Base-by-base conservation (phyloP, 2,888 invertebrate species). In the Phyllotreta striolata region DNA sequence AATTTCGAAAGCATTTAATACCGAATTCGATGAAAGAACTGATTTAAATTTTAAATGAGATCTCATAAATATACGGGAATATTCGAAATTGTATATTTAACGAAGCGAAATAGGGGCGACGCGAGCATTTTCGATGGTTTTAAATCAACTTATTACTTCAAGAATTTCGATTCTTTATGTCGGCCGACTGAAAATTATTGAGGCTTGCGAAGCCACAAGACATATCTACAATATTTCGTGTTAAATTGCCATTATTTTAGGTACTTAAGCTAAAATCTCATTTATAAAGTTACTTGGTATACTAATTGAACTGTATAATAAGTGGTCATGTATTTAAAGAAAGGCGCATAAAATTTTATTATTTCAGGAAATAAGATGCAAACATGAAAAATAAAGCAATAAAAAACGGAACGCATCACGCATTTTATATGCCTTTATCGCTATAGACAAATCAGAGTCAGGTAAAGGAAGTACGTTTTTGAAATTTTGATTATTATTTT, bases 311-410 rank as follows among this genome's bases (percentile, higher is more conserved):
- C 24, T 24, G 24, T 24, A 24, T 24, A 24, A 24, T 24, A 24
- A 24, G 37, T 54, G 58, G 54, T 55, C 41, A 61, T 71, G 74
- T 72, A 74, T 73, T 75, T 74, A 73, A 73, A 74, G 72, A 70
- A 72, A 70, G 75, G 75, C 75, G 75, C 76, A 71, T 73, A 73
- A 70, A 74, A 68, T 74, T 75, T 78, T 77, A 78, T 73, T 74
- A 74, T 76, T 77, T 73, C 74, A 76, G 78, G 77, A 78, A 78
- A 76, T 76, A 74, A 76, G 74, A 76, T 73, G 73, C 73, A 74
- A 68, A 72, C 75, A 76, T 74, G 73, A 77, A 78, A 51, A 76
- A 77, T 76, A 76, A 77, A 76, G 76, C 71, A 77, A 77, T 78
- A 78, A 77, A 78, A 76, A 72, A 73, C 73, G 69, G 74, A 76